phyloP scores from a whole-genome alignment of 2,113 vertebrate genomes.

The Takifugu flavidus region DNA sequence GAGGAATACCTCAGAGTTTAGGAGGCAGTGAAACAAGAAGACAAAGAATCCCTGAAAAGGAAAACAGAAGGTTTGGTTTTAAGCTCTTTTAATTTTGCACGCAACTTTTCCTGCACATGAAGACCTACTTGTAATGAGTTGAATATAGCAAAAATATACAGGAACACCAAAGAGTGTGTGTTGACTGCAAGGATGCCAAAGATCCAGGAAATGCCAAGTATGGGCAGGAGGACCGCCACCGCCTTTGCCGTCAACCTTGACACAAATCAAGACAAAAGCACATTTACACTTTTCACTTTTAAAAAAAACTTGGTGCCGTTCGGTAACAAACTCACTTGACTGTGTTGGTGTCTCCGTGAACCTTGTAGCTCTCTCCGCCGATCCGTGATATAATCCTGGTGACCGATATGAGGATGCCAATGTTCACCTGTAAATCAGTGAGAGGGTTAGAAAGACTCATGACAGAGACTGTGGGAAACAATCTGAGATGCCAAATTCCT shows the following conservation, averaged over 20 bases:
- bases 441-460: neutral
- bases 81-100: neutral
- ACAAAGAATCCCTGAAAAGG: slow-evolving; percentile 90
- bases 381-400: slow-evolving; percentile 95
- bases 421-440: slow-evolving; percentile 83
- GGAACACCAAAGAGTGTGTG: slow-evolving; percentile 82
- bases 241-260: slow-evolving; percentile 89
- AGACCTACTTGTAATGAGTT: slow-evolving; percentile 91
- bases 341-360: slow-evolving; percentile 86
- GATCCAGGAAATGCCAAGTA: slow-evolving; percentile 94
- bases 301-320: neutral
- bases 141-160: slow-evolving; percentile 92
- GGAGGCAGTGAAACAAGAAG: slow-evolving; percentile 96
- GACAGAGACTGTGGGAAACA: neutral
- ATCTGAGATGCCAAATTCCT: neutral
- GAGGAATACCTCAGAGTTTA: slow-evolving; percentile 92
- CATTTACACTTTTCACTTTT: neutral
- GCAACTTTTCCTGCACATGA: neutral
- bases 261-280: slow-evolving; percentile 14
- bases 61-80: neutral
- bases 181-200: slow-evolving; percentile 93
- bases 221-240: slow-evolving; percentile 90
- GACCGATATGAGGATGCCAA: slow-evolving; percentile 90
- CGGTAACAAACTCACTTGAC: slow-evolving; percentile 77
- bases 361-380: slow-evolving; percentile 91